Percentiles rank a stretch among this genome's conserved stretches.
Evolutionary conservation across 2,113 vertebrate genomes (phyloP).

Genomic region (Ascaphus truei): DNA sequence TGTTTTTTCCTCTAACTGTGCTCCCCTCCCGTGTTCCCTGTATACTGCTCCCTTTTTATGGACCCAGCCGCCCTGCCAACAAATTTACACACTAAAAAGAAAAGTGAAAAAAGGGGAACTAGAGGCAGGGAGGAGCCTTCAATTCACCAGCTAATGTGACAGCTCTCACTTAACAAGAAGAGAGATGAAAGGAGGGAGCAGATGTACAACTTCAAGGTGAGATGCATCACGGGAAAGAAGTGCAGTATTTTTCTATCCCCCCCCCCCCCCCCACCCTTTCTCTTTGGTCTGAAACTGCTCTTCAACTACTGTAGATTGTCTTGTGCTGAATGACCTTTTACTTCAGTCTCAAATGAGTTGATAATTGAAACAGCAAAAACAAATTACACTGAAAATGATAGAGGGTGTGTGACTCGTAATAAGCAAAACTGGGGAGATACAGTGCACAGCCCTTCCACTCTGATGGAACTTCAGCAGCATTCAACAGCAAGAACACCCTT

Average conservation of each 20-base stretch:
- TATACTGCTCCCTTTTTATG: conserved; percentile 84
- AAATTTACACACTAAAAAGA: conserved; percentile 81
- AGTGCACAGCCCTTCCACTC: too few species aligned
- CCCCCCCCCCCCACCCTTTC: conserved; percentile 31
- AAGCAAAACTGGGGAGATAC: conserved; percentile 29
- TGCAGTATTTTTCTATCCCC: conserved; percentile 41
- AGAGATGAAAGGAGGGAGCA: conserved; percentile 92
- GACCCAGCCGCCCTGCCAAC: conserved; percentile 88
- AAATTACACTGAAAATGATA: neutral
- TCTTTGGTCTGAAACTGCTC: conserved; percentile 44
- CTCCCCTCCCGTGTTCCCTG: conserved; percentile 82
- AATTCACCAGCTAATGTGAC: conserved; percentile 94
- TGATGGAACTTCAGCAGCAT: too few species aligned
- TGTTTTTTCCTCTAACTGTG: conserved; percentile 93
- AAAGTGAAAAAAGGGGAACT: conserved; percentile 53
- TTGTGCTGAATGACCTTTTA: conserved; percentile 38
- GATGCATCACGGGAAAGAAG: conserved; percentile 91
- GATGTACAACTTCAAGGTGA: conserved; percentile 96
- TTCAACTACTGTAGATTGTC: conserved; percentile 49
- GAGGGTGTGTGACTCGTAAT: accelerated
- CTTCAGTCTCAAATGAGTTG: conserved; percentile 38
- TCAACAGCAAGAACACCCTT: too few species aligned
- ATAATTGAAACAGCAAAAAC: conserved; percentile 32
- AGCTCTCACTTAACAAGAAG: conserved; percentile 94
- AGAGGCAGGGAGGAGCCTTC: conserved; percentile 68